Conservation (phyloP, 1,140 invertebrate genomes). For the Cephus cinctus region DNA sequence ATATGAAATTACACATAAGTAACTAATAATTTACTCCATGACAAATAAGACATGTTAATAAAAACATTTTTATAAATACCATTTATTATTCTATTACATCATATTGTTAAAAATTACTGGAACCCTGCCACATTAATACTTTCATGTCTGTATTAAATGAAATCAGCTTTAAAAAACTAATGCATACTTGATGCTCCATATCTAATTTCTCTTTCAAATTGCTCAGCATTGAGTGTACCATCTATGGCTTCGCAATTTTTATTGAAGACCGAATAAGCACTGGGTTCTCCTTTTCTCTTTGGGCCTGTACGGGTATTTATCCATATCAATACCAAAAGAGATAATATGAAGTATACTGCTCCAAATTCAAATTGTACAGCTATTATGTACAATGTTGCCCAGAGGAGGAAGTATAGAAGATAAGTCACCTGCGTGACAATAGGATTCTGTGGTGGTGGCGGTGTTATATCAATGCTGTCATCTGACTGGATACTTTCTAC, state of each 20-base stretch:
- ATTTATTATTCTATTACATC: too few relatives aligned
- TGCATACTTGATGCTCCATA: conserved; percentile 60
- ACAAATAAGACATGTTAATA: too few relatives aligned
- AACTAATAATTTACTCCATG: too few relatives aligned
- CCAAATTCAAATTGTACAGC: conserved; percentile 86
- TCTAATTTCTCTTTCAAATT: conserved; percentile 85
- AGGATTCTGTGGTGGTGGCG: conserved; percentile 19
- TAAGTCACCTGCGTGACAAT: conserved; percentile 27
- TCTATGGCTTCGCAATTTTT: conserved; percentile 88
- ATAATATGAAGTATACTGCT: conserved; percentile 82
- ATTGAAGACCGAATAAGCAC: conserved; percentile 98
- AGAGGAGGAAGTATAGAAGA: conserved; percentile 61
- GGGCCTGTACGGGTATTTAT: conserved; percentile 76
- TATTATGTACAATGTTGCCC: conserved; percentile 65
- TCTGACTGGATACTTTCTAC: conserved; percentile 31
- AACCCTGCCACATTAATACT: too few relatives aligned
- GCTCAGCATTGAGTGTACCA: conserved; percentile 92
- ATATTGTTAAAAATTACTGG: too few relatives aligned
- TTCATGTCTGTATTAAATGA: too few relatives aligned
- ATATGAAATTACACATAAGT: too few relatives aligned
- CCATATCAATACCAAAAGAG: conserved; percentile 78
- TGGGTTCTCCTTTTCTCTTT: conserved; percentile 74
- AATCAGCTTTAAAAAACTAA: too few relatives aligned
- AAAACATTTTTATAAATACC: too few relatives aligned
- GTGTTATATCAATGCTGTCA: conserved; percentile 28